Evolutionary conservation across 2,113 vertebrate genomes (phyloP), one percentile per base, ranked within the genome.

Genomic region (Grammomys dolichurus): DNA sequence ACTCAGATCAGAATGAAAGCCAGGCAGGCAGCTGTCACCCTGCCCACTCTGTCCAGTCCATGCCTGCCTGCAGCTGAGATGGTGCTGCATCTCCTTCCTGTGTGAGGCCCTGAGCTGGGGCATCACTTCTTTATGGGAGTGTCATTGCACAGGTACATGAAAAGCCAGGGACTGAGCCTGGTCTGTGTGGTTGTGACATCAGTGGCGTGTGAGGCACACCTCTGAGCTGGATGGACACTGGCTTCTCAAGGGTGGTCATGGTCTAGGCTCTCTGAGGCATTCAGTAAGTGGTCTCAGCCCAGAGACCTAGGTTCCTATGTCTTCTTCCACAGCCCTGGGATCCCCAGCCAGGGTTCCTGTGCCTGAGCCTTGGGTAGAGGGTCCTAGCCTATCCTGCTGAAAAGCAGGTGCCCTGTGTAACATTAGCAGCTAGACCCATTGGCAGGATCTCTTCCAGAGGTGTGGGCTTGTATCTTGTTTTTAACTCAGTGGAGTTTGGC

Each of bases 51-150:
- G 12, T 12, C 12, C 8, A 20, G 56, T 12, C 76, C n/a, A 7
- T 28, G 20, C 54, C 28, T 40, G 4, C 10, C 6, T 19, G 7
- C 26, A 54, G 5, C 14, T 0, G 0, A 6, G 3, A 58, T 9
- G 17, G 11, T 51, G 31, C 3, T 0, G 1, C 7, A 0, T 22
- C 3, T 26, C 40, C 17, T 40, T 33, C 22, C 60, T 3, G 2
- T 67, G 60, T 36, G 63, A 69, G 63, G 28, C 63, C 40, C 63
- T 69, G 84, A 48, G 43, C 43, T 24, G 63, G 63, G 17, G 3
- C 17, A 31, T 20, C 11, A 5, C 58, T 36, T 36, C 46, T 36
- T 9, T 7, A 26, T 14, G 36, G 22, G 46, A 54, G 6, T 14
- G 54, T 56, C 12, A 31, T 22, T 36, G 19, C 36, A 11, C 65